phyloP scores from a whole-genome alignment of 2,888 invertebrate species.

The Hypomecis punctinalis region DNA sequence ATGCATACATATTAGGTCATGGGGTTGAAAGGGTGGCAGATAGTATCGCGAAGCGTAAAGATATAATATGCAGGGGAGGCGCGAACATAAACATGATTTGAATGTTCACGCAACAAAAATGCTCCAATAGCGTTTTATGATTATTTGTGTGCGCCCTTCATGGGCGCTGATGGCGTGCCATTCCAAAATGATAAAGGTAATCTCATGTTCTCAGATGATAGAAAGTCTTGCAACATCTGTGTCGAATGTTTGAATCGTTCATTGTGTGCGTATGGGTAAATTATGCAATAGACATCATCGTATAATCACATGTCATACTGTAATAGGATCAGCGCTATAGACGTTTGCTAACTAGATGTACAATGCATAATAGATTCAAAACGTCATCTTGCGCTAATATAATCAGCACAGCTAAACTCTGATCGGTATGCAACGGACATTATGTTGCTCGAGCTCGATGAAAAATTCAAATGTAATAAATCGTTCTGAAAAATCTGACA shows the following conservation, averaged over 20 bases:
- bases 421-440: not conserved
- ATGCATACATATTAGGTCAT: slow-evolving; percentile 48
- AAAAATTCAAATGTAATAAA: slow-evolving; percentile 3
- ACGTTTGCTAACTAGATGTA: slow-evolving; percentile 17
- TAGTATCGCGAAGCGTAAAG: slow-evolving; percentile 45
- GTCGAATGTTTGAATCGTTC: slow-evolving; percentile 6
- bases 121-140: slow-evolving; percentile 41
- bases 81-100: slow-evolving; percentile 50
- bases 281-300: slow-evolving; percentile 16
- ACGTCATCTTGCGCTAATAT: slow-evolving; percentile 22
- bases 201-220: slow-evolving; percentile 14
- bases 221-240: slow-evolving; percentile 16
- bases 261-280: slow-evolving; percentile 1
- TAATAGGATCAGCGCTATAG: slow-evolving; percentile 15
- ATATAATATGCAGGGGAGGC: slow-evolving; percentile 49
- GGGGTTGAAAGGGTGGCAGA: slow-evolving; percentile 39
- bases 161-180: slow-evolving; percentile 25
- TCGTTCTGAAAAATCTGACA: slow-evolving; percentile 18
- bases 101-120: slow-evolving; percentile 46
- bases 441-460: not conserved
- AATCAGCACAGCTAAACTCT: slow-evolving; percentile 6
- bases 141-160: slow-evolving; percentile 26
- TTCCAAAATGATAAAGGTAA: slow-evolving; percentile 19
- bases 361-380: slow-evolving; percentile 26
- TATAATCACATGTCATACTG: slow-evolving; percentile 8